A percentile compares a stretch with the other conserved stretches of the same genome.
Evolutionary conservation across 2,797 vertebrate species (phyloP).

Genomic region (Clarias laeviceps): DNA sequence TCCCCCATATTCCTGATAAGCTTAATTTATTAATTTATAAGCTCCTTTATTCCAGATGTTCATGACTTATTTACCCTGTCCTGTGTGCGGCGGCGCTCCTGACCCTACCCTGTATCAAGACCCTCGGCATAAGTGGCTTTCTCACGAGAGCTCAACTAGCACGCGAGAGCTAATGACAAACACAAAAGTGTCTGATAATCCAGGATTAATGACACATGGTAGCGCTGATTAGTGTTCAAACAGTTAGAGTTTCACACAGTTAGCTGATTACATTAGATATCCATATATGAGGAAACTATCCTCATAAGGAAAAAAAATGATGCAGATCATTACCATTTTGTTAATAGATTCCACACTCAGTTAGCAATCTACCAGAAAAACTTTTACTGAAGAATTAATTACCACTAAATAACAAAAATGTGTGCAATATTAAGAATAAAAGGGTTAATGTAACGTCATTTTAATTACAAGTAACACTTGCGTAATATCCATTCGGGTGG

Average conservation of each 20-base stretch:
- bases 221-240: neutral
- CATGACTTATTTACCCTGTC: constrained; percentile 43
- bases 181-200: neutral
- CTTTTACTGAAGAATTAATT: neutral
- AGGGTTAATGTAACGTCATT: neutral
- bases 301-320: neutral
- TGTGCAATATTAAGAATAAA: neutral
- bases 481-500: neutral
- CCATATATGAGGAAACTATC: neutral
- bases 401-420: neutral
- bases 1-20: constrained; percentile 53
- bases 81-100: constrained; percentile 54
- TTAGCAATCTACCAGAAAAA: neutral
- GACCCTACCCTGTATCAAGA: constrained; percentile 2
- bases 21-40: neutral
- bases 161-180: constrained; percentile 14
- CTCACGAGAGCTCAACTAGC: constrained; percentile 14
- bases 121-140: constrained; percentile 15
- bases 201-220: neutral
- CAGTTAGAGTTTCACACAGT: neutral
- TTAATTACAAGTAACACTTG: no score
- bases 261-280: neutral
- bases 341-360: neutral
- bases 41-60: constrained; percentile 45
- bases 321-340: neutral